These are phyloP conservation scores for Coregonus sp. DNA, from an alignment of 2,797 vertebrate species.

Conservation along the genomic window DNA sequence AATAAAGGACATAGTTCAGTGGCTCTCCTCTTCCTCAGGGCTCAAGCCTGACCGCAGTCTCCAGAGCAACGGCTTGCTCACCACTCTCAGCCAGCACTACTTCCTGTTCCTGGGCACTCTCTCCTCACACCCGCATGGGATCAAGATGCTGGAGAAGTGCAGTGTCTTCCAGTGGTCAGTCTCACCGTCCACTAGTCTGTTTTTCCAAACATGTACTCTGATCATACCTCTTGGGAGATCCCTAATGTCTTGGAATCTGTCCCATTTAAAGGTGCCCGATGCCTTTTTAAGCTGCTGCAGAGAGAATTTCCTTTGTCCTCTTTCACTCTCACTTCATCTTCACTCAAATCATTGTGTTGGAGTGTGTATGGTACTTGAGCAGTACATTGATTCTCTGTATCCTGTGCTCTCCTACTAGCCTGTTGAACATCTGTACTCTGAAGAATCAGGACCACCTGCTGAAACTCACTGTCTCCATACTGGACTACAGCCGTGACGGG, in stretches of 20 bases:
- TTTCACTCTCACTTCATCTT: neutral
- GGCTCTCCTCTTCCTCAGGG: slow-evolving; percentile 79
- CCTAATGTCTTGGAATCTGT: neutral
- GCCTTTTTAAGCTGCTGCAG: neutral
- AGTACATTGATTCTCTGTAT: neutral
- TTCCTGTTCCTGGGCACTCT: slow-evolving; percentile 85
- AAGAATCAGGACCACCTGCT: slow-evolving; percentile 86
- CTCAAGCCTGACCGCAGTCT: slow-evolving; percentile 83
- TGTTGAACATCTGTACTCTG: slow-evolving; percentile 83
- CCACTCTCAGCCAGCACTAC: slow-evolving; percentile 85
- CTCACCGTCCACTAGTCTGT: neutral
- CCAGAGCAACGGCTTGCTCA: slow-evolving; percentile 83
- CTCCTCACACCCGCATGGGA: slow-evolving; percentile 81
- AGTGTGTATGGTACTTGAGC: slow-evolving; percentile 1
- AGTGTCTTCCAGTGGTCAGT: slow-evolving; percentile 85
- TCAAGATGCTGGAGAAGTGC: slow-evolving; percentile 87
- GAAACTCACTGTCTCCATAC: slow-evolving; percentile 83
- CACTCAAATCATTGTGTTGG: neutral
- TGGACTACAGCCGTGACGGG: slow-evolving; percentile 86
- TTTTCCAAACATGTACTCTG: neutral
- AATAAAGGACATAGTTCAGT: slow-evolving; percentile 83
- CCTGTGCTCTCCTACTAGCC: slow-evolving; percentile 58
- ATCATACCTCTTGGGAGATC: neutral
- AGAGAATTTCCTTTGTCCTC: neutral
- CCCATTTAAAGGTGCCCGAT: neutral